Evolutionary conservation across 2,888 invertebrate genomes (phyloP).

Genomic region (Hemistola chrysoprasaria): DNA sequence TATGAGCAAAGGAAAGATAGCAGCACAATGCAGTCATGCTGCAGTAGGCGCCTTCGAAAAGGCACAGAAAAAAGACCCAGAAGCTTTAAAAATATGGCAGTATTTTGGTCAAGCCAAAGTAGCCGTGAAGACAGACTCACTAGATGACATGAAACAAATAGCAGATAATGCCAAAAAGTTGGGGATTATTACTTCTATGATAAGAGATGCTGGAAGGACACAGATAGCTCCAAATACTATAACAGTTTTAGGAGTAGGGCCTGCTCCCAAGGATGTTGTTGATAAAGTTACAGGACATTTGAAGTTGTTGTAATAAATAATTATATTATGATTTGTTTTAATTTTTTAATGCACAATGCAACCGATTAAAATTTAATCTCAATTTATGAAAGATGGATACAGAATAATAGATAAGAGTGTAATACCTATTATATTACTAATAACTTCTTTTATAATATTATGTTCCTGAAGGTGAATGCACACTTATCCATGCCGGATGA

Average conservation of each 20-base stretch:
- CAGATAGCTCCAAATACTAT: conserved; percentile 94
- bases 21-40: conserved; percentile 97
- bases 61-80: conserved; percentile 83
- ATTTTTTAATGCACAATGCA: too few relatives aligned
- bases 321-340: not conserved
- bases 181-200: conserved; percentile 87
- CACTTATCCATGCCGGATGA: too few relatives aligned
- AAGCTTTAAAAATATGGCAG: conserved; percentile 82
- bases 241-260: conserved; percentile 97
- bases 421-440: too few relatives aligned
- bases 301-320: conserved; percentile 86
- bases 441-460: too few relatives aligned
- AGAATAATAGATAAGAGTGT: too few relatives aligned
- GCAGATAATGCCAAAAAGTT: conserved; percentile 85
- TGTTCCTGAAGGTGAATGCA: too few relatives aligned
- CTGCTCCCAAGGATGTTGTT: conserved; percentile 88
- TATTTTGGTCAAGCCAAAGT: conserved; percentile 93
- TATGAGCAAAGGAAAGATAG: conserved; percentile 98
- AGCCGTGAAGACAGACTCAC: conserved; percentile 90
- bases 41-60: conserved; percentile 93
- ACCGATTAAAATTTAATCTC: too few relatives aligned
- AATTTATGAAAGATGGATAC: too few relatives aligned
- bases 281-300: conserved; percentile 94
- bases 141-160: conserved; percentile 87
- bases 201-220: conserved; percentile 96